phyloP scores from a whole-genome alignment of 2,113 vertebrate species.

The Cnemophilus loriae region DNA sequence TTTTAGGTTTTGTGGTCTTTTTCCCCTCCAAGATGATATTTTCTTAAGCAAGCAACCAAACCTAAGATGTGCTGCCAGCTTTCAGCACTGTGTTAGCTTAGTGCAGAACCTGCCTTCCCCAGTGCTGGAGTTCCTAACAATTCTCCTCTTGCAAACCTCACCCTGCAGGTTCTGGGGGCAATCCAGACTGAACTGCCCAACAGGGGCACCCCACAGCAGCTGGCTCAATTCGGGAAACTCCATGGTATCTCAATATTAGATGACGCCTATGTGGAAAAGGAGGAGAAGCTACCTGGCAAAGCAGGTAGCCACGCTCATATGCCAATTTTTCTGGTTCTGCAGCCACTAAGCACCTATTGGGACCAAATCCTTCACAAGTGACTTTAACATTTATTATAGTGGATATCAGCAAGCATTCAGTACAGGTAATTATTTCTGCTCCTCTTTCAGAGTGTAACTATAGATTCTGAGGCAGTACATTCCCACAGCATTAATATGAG shows the following conservation, averaged over 20 bases:
- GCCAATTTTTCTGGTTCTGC: neutral
- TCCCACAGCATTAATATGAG: neutral
- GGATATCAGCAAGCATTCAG: neutral
- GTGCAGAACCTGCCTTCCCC: neutral
- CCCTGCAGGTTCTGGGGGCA: neutral
- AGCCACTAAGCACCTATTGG: neutral
- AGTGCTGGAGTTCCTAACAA: neutral
- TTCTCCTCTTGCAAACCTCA: neutral
- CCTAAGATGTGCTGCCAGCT: neutral
- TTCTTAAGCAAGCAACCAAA: neutral
- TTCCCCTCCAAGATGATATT: neutral
- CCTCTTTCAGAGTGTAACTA: neutral
- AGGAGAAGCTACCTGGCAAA: neutral
- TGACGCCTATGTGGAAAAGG: neutral
- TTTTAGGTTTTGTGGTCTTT: neutral
- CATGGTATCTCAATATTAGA: rapidly evolving
- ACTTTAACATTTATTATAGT: neutral
- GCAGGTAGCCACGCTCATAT: neutral
- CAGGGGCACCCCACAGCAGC: neutral
- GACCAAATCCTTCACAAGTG: neutral
- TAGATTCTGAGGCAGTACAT: neutral
- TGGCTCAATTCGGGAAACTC: neutral
- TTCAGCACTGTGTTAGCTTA: neutral
- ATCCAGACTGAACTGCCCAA: neutral
- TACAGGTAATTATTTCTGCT: neutral